Conservation (phyloP, 2,888 invertebrate species). For the Dexiosoma caninum region DNA sequence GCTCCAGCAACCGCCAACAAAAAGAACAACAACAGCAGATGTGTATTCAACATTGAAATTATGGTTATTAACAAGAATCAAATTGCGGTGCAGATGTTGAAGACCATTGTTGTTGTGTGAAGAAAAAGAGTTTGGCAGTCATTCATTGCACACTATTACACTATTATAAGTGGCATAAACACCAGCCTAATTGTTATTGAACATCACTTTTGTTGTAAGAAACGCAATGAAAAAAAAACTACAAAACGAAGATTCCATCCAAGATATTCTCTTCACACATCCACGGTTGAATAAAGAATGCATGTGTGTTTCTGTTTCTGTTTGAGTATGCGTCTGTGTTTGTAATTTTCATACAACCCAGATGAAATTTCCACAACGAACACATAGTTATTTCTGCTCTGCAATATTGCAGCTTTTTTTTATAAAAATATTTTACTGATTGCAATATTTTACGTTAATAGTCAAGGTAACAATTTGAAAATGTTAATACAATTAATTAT, state of each 20-base stretch:
- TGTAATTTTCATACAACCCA: background rate
- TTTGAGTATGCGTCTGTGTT: too few relatives aligned
- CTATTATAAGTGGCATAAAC: conserved; percentile 64
- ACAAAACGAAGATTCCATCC: conserved; percentile 18
- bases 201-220: conserved; percentile 52
- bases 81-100: conserved; percentile 57
- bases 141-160: conserved; percentile 64
- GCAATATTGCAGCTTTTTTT: conserved; percentile 33
- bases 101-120: conserved; percentile 22
- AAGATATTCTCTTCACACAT: conserved; percentile 28
- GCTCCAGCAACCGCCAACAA: background rate
- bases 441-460: conserved; percentile 56
- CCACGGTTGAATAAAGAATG: background rate
- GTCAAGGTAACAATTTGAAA: conserved; percentile 56
- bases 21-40: conserved; percentile 7
- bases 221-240: conserved; percentile 14
- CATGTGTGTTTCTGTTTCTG: background rate
- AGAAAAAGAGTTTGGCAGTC: conserved; percentile 48
- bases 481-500: conserved; percentile 52
- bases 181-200: conserved; percentile 64
- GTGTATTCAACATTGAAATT: conserved; percentile 60
- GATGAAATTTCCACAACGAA: conserved; percentile 10
- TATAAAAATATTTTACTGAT: conserved; percentile 56
- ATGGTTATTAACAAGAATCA: conserved; percentile 64
- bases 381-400: conserved; percentile 26